These are phyloP conservation scores for Sebastes iracundus DNA, from an alignment of 2,797 vertebrate genomes.

Conservation along the genomic window DNA sequence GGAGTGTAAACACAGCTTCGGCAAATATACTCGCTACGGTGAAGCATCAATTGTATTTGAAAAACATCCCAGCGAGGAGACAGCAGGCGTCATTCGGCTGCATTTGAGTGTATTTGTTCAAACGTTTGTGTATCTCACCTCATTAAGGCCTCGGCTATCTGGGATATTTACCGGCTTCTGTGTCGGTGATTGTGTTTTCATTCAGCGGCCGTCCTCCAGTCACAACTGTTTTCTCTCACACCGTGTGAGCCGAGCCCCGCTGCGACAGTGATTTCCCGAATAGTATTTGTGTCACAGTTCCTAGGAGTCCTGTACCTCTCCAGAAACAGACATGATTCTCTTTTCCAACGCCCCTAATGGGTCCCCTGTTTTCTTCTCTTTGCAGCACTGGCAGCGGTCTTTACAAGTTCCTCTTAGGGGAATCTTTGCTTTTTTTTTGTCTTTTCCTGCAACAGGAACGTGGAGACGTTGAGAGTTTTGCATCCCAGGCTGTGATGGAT, in stretches of 20 bases:
- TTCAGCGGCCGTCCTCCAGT: constrained; percentile 38
- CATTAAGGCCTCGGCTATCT: constrained; percentile 10
- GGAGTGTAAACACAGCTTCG: background rate
- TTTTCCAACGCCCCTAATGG: constrained; percentile 50
- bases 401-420: constrained; percentile 50
- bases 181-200: constrained; percentile 45
- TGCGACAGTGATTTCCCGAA: constrained; percentile 58
- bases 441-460: constrained; percentile 20
- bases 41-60: background rate
- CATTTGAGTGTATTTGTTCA: background rate
- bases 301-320: constrained; percentile 54
- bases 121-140: background rate
- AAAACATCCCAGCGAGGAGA: background rate
- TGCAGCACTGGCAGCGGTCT: constrained; percentile 15
- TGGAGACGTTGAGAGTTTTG: constrained; percentile 35
- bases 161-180: constrained; percentile 19
- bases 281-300: constrained; percentile 65
- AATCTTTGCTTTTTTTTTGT: constrained; percentile 14
- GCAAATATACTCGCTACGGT: background rate
- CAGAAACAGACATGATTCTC: constrained; percentile 40
- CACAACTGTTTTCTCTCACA: constrained; percentile 48
- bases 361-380: constrained; percentile 35
- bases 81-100: background rate
- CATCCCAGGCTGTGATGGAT: constrained; percentile 62
- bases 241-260: constrained; percentile 28